phyloP scores from a whole-genome alignment of 1,140 invertebrate genomes.

The Nephila pilipes region DNA sequence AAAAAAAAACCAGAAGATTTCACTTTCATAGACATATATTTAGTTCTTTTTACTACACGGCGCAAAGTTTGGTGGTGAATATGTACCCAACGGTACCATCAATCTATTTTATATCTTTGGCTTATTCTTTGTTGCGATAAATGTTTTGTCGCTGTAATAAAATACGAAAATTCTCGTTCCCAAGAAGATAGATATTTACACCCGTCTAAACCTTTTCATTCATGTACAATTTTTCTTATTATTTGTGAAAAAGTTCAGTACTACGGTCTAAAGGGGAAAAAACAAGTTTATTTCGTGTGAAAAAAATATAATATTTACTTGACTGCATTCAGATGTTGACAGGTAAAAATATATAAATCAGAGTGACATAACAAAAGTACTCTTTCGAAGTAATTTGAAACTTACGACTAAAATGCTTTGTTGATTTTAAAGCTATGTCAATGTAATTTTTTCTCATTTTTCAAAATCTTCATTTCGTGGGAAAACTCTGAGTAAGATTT shows the following conservation, averaged over 20 bases:
- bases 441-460: neutral
- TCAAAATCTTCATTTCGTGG: neutral
- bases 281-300: neutral
- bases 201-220: conserved; percentile 5
- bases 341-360: neutral
- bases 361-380: neutral
- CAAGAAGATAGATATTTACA: neutral
- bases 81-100: neutral
- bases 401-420: neutral
- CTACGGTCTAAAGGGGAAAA: neutral
- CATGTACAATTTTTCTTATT: neutral
- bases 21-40: neutral
- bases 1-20: neutral
- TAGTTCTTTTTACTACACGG: neutral
- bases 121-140: neutral
- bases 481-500: neutral
- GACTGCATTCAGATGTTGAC: neutral
- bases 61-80: neutral
- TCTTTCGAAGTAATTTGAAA: neutral
- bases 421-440: neutral
- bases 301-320: neutral
- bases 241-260: neutral
- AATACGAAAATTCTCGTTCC: neutral
- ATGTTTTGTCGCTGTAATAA: neutral
- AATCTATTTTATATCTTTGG: neutral